Conservation (phyloP, 2,797 vertebrate genomes). For the Pseudochaenichthys georgianus region DNA sequence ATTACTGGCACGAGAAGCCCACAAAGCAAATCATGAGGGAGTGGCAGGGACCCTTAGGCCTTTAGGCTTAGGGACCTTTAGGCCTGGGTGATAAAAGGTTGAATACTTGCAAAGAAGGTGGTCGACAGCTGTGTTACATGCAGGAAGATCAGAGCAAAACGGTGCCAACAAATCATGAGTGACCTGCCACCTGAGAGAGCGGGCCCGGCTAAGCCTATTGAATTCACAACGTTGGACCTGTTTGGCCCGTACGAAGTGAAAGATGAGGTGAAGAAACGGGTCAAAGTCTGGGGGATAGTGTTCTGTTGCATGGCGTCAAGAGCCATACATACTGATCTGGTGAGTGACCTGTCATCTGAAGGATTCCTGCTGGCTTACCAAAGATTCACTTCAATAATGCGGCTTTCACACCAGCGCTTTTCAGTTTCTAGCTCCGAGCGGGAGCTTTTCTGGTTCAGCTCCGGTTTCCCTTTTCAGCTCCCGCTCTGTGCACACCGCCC, state of each 20-base stretch:
- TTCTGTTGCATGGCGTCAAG: conserved; percentile 1
- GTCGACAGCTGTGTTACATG: neutral
- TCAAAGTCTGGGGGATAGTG: neutral
- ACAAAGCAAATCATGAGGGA: no score
- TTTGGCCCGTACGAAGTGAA: neutral
- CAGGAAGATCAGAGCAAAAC: neutral
- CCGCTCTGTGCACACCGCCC: no score
- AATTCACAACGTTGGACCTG: neutral
- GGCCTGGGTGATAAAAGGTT: neutral
- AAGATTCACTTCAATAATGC: conserved; percentile 17
- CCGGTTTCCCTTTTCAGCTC: no score
- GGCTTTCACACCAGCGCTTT: no score
- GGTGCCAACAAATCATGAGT: neutral
- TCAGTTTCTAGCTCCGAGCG: no score
- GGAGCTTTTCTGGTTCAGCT: no score
- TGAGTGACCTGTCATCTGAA: neutral
- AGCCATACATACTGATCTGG: neutral
- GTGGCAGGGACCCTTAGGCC: neutral
- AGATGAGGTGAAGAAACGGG: neutral
- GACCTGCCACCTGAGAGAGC: neutral
- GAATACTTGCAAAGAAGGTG: neutral
- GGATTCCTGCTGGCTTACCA: neutral
- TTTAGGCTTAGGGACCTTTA: neutral
- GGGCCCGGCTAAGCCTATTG: neutral
- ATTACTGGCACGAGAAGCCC: no score